Evolutionary conservation across 2,888 invertebrate genomes (phyloP).

Genomic region (Diaperis boleti): DNA sequence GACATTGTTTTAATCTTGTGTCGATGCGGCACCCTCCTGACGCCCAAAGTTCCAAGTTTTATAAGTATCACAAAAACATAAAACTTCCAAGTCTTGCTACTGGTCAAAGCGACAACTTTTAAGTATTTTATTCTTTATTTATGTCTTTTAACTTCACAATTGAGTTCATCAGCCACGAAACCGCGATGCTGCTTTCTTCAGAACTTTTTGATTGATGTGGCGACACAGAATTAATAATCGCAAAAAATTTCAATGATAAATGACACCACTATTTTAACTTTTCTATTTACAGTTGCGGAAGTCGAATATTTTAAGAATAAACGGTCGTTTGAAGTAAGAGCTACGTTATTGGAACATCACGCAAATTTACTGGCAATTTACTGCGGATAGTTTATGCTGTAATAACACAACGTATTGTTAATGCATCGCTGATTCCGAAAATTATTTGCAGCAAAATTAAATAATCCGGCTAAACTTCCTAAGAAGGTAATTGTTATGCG

Average conservation of each 20-base stretch:
- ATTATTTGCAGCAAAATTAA: conserved; percentile 30
- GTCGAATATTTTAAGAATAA: conserved; percentile 11
- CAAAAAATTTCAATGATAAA: conserved; percentile 4
- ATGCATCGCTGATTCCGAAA: conserved; percentile 24
- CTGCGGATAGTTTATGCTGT: not conserved
- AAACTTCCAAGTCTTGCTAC: no score
- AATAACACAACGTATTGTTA: conserved; percentile 11
- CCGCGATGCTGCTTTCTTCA: not conserved
- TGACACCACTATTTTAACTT: conserved; percentile 1
- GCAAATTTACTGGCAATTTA: conserved; percentile 19
- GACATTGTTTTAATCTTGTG: no score
- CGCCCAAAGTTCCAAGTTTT: no score
- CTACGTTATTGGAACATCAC: conserved; percentile 17
- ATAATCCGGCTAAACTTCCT: conserved; percentile 30
- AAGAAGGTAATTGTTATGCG: conserved; percentile 24
- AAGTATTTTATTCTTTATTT: no score
- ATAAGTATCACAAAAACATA: no score
- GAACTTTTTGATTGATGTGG: not conserved
- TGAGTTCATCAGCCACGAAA: conserved; percentile 6
- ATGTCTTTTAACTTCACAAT: conserved; percentile 6
- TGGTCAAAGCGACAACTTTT: no score
- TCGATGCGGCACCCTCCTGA: no score
- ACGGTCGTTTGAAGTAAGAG: no score
- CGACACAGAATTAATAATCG: not conserved
- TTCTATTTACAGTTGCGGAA: conserved; percentile 21